Base-by-base conservation (phyloP, 1,140 invertebrate species). In the Lethocerus indicus region DNA sequence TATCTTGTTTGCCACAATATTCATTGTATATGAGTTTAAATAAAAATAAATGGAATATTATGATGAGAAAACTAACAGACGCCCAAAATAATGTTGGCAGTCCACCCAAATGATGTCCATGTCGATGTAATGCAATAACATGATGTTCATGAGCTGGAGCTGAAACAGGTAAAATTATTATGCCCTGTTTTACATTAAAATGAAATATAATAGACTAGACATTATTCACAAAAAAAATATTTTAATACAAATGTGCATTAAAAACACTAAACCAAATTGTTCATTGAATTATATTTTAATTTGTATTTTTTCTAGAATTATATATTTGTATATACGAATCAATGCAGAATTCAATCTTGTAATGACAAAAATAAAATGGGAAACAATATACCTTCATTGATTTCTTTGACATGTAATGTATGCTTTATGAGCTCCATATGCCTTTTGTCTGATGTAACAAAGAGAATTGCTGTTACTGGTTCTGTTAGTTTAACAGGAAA, bases 401-500 rank as follows among this genome's bases (percentile, higher is more conserved):
- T 80, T 63, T 89, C 85, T 58, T 86, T 81, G 1, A 95, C 83
- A 67, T 94, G 89, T 47, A 96, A 81, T 13, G 87, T 79, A 66
- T 91, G 83, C 60, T 86, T 81, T 37, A 95, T 70, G 58, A 93
- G 85, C 65, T 90, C 80, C 75, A 95, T 87, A 59, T 96, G 91
- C 49, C 81, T 72, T 58, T 83, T 79, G 68, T 94, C 87, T 16
- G 83, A 78, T 3, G 91, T 91, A 58, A 96, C 81, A 64, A 95
- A 96, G 39, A 96, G 67, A 64, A 96, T 87, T 37, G 90, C 78
- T 21, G 90, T 94, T 21, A 89, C 63, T 0, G 92, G 92, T 59
- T 90, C 81, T 2, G 91, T 95, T 50, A 92, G 62, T 69, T 95
- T 95, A 0, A 96, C 88, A 25, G 91, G 89, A 63, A 94, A 90